Percentiles rank a stretch among this genome's conserved stretches.
Evolutionary conservation across 2,888 invertebrate species (phyloP).

Genomic region (Andrena praecox): DNA sequence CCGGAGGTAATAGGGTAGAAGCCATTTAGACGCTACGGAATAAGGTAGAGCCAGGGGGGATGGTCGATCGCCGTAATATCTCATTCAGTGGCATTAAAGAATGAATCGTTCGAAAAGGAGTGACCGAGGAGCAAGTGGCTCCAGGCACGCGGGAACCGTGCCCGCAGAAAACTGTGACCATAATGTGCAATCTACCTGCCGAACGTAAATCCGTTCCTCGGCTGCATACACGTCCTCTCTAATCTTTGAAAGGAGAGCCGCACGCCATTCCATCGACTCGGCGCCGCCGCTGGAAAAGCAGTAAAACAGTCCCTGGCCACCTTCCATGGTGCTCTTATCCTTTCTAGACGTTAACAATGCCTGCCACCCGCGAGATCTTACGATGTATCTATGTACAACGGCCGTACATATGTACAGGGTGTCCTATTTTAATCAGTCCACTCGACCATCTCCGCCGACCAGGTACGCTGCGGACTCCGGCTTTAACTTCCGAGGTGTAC

Average conservation of each 20-base stretch:
- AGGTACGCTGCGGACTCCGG: neutral
- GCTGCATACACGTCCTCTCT: slow-evolving; percentile 58
- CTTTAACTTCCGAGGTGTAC: neutral
- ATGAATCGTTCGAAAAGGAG: slow-evolving; percentile 37
- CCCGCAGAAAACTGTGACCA: slow-evolving; percentile 42
- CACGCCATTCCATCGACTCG: slow-evolving; percentile 67
- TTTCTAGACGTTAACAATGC: slow-evolving; percentile 67
- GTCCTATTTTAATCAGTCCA: slow-evolving; percentile 38
- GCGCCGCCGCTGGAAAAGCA: slow-evolving; percentile 57
- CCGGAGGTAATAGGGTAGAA: neutral
- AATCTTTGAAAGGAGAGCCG: slow-evolving; percentile 61
- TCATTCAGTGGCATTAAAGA: slow-evolving; percentile 34
- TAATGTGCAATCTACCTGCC: slow-evolving; percentile 72
- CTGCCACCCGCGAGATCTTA: slow-evolving; percentile 43
- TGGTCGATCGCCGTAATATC: slow-evolving; percentile 29
- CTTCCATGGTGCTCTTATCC: slow-evolving; percentile 67
- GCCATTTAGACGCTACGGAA: neutral
- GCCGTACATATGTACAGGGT: slow-evolving; percentile 27
- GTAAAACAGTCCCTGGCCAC: slow-evolving; percentile 66
- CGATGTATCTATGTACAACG: slow-evolving; percentile 38
- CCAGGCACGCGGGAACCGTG: slow-evolving; percentile 44
- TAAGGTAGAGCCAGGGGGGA: neutral
- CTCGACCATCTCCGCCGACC: neutral
- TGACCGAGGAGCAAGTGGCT: slow-evolving; percentile 10
- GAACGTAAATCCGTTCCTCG: slow-evolving; percentile 72